Base-by-base conservation (phyloP, 1,140 invertebrate species). In the Brachionus plicatilis region DNA sequence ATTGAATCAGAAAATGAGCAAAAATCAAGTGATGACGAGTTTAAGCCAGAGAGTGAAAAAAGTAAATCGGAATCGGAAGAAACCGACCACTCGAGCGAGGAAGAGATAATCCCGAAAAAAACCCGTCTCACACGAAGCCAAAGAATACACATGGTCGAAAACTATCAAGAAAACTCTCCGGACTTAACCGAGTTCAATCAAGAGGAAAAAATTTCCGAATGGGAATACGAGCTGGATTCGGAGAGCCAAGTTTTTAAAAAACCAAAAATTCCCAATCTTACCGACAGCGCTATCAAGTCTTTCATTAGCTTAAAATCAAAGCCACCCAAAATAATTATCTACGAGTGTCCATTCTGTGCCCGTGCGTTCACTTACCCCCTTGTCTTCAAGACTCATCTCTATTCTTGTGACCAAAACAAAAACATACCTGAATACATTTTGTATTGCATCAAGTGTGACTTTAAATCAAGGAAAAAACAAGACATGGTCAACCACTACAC, bases 401-500 rank as follows among this genome's bases (percentile, higher is more conserved):
- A 29, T 27, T 82, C 65, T 20, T 82, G 79, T 65, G 37, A 43
- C 14, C 33, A 47, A 41, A 82, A 82, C 33, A 82, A 82, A 29
- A 82, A 82, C 14, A 33, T 82, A 45, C 79, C 79, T 8, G 79
- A 60, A 9, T 82, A 82, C 33, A 45, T 65, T 43, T 37, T 82
- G 27, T 68, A 65, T 82, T 82, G 79, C 43, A 27, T 65, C 11
- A 60, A 65, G 24, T 68, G 79, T 68, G 24, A 68, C 29, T 82
- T 65, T 47, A 82, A 82, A 47, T 41, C 53, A 8, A 82, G 65
- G 14, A 82, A 82, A 47, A 82, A 82, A 68, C 79, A 60, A 60
- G 79, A 82, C 37, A 82, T 82, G 53, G n/a, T 82, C 12, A 82
- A 60, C 43, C 79, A 82, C 9, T 82, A 45, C 33, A 82, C 65